Base-by-base conservation (phyloP, 2,113 vertebrate species). In the Phalacrocorax brasilianus region DNA sequence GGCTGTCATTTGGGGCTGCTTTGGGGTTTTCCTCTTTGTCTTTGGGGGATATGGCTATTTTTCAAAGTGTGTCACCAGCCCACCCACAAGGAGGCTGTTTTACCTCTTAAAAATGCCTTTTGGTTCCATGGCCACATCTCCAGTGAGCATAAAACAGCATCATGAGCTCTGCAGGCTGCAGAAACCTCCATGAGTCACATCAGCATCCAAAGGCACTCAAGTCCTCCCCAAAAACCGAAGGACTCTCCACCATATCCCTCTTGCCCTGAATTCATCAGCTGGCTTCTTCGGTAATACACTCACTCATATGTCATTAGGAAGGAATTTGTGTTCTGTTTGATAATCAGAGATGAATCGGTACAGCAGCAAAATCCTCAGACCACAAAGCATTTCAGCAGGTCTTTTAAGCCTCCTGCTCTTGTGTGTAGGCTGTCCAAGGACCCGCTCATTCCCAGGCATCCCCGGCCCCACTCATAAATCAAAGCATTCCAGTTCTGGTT, bases 321-420 rank as follows among this genome's bases (percentile, higher is more conserved):
- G 94, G 96, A 97, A 96, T 97, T 79, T 22, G 75, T 42, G 92
- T 85, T 72, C 45, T 4, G 62, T 73, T 89, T 82, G 94, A 94
- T 85, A 61, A 35, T 55, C 27, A 5, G 92, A 55, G 86, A 55
- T 90, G 90, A 82, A 85, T 93, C 27, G 17, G 81, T 42, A 16
- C 47, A 21, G 77, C 94, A 38, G 38, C 0, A 4, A 45, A 58
- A 58, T 11, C 66, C 81, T 70, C 82, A 27, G 70, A 79, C 78
- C 74, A n/a, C 94, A 94, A 62, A 74, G 50, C 28, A 45, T 93
- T 76, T 93, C 62, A 13, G 81, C 73, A 14, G 87, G 47, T 92
- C 77, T 95, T 91, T 92, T 24, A 89, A 95, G 73, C 67, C 82
- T 70, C 58, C 65, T 79, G 44, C 9, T 50, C 84, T 89, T 0